These are phyloP conservation scores for Carcinoscorpius rotundicauda DNA, from an alignment of 1,140 invertebrate species.

Conservation along the genomic window DNA sequence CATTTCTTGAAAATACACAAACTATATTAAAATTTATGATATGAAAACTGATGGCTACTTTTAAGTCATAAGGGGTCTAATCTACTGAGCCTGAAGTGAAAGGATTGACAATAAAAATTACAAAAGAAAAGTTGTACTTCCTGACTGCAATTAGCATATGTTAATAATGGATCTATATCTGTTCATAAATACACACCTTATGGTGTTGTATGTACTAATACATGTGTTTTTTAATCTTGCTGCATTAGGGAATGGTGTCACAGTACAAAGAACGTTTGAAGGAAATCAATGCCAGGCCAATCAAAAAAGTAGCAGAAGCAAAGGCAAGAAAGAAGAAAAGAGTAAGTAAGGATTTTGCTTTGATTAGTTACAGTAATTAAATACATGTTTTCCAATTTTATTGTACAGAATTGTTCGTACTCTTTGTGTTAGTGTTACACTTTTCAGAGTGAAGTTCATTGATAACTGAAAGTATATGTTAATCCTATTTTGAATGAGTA, in stretches of 20 bases:
- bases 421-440: conserved; percentile 3
- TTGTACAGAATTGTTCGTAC: neutral
- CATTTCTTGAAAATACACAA: too few species aligned
- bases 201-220: conserved; percentile 5
- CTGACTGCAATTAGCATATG: neutral
- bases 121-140: neutral
- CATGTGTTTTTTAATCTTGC: neutral
- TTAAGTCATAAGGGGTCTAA: too few species aligned
- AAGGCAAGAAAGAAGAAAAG: conserved; percentile 94
- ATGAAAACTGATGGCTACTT: too few species aligned
- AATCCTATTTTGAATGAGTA: too few species aligned
- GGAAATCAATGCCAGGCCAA: conserved; percentile 84
- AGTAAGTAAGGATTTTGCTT: conserved; percentile 32
- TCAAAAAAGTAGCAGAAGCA: conserved; percentile 97
- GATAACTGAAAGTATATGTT: too few species aligned
- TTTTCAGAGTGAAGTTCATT: neutral
- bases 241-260: conserved; percentile 36
- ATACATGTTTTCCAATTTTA: conserved; percentile 1
- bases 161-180: neutral
- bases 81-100: too few species aligned
- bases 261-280: conserved; percentile 47
- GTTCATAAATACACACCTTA: neutral
- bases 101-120: too few species aligned
- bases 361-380: neutral
- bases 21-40: too few species aligned